Evolutionary conservation across 2,113 vertebrate genomes (phyloP).

Genomic region (Lophochroa leadbeateri): DNA sequence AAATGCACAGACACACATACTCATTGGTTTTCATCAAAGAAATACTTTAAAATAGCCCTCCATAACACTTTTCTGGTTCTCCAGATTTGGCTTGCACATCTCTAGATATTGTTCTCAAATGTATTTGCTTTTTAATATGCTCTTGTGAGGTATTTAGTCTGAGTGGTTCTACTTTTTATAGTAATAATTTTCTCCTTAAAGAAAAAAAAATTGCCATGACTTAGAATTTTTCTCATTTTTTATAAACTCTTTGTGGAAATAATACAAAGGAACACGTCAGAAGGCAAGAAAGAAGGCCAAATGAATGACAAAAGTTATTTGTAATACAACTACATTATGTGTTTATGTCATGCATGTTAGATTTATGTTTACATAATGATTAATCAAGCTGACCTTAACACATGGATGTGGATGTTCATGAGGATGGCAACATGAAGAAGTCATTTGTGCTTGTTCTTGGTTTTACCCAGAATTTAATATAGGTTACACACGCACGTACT

Average conservation of each 20-base stretch:
- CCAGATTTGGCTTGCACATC: not conserved
- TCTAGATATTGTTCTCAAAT: not conserved
- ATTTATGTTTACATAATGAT: not conserved
- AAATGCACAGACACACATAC: accelerated
- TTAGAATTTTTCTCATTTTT: not conserved
- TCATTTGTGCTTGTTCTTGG: not conserved
- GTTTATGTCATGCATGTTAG: not conserved
- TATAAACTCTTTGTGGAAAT: not conserved
- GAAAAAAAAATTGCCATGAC: not conserved
- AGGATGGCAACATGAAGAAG: not conserved
- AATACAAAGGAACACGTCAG: not conserved
- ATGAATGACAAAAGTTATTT: not conserved
- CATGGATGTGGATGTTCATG: not conserved
- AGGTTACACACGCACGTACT: not conserved
- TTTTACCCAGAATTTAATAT: not conserved
- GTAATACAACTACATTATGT: not conserved
- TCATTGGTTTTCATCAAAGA: not conserved
- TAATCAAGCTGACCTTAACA: not conserved
- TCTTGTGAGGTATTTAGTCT: not conserved
- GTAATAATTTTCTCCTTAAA: not conserved
- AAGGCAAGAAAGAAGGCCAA: not conserved
- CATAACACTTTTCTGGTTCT: not conserved
- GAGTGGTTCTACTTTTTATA: not conserved
- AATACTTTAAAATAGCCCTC: not conserved
- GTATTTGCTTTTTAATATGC: not conserved